Evolutionary conservation across 1,140 invertebrate genomes (phyloP).

Genomic region (Stegodyphus mimosarum): DNA sequence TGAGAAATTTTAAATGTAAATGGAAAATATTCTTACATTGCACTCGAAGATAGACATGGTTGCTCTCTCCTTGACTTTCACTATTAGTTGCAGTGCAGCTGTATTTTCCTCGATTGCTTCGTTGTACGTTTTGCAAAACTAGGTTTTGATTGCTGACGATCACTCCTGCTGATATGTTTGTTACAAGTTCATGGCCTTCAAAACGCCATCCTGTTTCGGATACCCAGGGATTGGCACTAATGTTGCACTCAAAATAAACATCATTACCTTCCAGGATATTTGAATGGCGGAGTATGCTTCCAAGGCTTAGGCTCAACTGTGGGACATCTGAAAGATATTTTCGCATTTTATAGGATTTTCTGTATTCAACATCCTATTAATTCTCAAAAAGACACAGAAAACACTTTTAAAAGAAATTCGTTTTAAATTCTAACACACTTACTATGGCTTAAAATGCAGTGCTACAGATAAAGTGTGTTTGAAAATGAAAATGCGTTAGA

Average conservation of each 20-base stretch:
- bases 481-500: too few species aligned
- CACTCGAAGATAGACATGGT: slow-evolving; percentile 63
- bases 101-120: slow-evolving; percentile 72
- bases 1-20: not conserved
- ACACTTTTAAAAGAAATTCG: too few species aligned
- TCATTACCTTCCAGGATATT: slow-evolving; percentile 76
- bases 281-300: slow-evolving; percentile 60
- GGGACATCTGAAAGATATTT: slow-evolving; percentile 50
- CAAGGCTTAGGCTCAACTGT: slow-evolving; percentile 57
- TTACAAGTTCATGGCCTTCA: slow-evolving; percentile 70
- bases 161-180: slow-evolving; percentile 78
- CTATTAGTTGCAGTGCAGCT: slow-evolving; percentile 77
- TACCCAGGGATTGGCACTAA: slow-evolving; percentile 86
- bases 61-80: slow-evolving; percentile 71
- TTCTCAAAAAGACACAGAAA: too few species aligned
- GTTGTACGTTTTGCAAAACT: slow-evolving; percentile 78
- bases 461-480: too few species aligned
- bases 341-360: too few species aligned
- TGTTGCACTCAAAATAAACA: slow-evolving; percentile 89
- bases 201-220: slow-evolving; percentile 85
- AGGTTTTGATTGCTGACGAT: slow-evolving; percentile 84
- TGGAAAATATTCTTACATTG: slow-evolving; percentile 52
- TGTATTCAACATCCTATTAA: too few species aligned
- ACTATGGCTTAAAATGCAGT: too few species aligned
- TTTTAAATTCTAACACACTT: too few species aligned